Percentiles rank a stretch among this genome's conserved stretches.
Evolutionary conservation across 2,888 invertebrate genomes (phyloP).

Genomic region (Lasioglossum figueresi): DNA sequence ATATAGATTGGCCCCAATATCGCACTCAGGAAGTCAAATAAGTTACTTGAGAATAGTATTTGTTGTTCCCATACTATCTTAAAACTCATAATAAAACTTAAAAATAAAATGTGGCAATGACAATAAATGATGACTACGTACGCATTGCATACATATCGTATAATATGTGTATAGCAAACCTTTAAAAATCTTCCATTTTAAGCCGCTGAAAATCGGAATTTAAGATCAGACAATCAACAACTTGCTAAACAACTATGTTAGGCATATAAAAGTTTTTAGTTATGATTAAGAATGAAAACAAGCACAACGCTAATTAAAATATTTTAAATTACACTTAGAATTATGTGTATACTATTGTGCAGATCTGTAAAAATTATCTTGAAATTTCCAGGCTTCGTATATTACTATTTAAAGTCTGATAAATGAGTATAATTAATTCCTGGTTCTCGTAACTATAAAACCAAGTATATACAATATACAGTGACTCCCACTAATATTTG

Average conservation of each 20-base stretch:
- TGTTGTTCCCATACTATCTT: conserved; percentile 57
- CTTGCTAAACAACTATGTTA: not conserved
- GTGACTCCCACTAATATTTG: no score
- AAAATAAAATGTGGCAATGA: conserved; percentile 10
- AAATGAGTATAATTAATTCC: not conserved
- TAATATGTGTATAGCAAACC: not conserved
- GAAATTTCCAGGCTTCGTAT: not conserved
- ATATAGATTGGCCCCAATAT: conserved; percentile 69
- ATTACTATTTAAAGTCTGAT: not conserved
- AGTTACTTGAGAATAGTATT: conserved; percentile 54
- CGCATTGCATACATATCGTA: not conserved
- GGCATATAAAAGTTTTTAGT: not conserved
- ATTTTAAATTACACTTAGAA: not conserved
- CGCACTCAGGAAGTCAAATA: conserved; percentile 57
- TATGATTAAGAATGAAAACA: not conserved
- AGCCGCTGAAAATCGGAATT: not conserved
- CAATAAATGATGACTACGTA: not conserved
- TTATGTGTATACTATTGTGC: not conserved
- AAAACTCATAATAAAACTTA: conserved; percentile 26
- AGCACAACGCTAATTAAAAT: not conserved
- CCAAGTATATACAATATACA: not conserved
- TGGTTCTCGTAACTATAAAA: not conserved
- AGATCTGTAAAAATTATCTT: not conserved
- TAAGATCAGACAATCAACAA: not conserved
- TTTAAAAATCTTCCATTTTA: not conserved